A percentile compares a stretch with the other conserved stretches of the same genome.
Conservation (phyloP, 2,797 vertebrate genomes). For the Okamejei kenojei region DNA sequence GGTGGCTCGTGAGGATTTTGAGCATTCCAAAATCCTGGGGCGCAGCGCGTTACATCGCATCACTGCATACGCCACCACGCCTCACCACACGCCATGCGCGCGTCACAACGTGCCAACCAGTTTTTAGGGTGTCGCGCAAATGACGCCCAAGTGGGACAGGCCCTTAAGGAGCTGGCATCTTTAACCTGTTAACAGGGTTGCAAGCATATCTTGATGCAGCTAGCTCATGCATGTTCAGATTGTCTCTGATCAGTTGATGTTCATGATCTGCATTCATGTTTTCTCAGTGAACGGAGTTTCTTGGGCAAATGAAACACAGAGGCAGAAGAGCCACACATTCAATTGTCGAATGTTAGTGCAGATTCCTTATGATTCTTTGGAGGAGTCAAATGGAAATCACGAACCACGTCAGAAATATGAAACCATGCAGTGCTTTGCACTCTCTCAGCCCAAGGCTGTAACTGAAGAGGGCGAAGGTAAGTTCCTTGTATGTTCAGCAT, state of each 20-base stretch:
- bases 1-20: too few species aligned
- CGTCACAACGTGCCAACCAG: too few species aligned
- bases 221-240: not conserved
- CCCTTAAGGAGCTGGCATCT: too few species aligned
- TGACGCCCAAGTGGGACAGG: too few species aligned
- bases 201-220: not conserved
- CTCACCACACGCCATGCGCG: too few species aligned
- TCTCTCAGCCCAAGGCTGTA: slow-evolving; percentile 93
- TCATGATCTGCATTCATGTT: not conserved
- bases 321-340: slow-evolving; percentile 94
- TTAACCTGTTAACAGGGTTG: not conserved
- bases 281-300: slow-evolving; percentile 74
- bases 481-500: not conserved
- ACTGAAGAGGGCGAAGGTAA: slow-evolving; percentile 96
- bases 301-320: slow-evolving; percentile 78
- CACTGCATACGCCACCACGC: too few species aligned
- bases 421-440: slow-evolving; percentile 96
- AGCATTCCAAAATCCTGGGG: too few species aligned
- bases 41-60: too few species aligned
- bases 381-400: slow-evolving; percentile 64
- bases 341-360: slow-evolving; percentile 94
- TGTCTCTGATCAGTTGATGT: not conserved
- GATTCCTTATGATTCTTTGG: slow-evolving; percentile 64
- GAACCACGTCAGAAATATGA: slow-evolving; percentile 76
- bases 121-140: too few species aligned